Conservation (phyloP, 1,140 invertebrate species). For the Cardiocondyla obscurior region DNA sequence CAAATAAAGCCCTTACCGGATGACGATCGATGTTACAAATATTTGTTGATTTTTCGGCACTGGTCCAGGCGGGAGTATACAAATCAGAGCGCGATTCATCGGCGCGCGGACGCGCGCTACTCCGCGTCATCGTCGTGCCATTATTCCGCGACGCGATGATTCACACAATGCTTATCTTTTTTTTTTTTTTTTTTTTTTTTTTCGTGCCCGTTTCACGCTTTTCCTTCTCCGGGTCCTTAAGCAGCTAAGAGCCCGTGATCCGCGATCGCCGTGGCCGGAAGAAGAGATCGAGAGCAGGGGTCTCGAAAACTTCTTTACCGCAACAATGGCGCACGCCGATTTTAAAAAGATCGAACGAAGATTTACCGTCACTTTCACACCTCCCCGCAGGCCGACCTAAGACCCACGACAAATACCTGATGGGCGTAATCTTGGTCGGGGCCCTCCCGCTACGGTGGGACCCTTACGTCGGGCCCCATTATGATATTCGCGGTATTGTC, state of each 20-base stretch:
- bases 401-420: slow-evolving; percentile 81
- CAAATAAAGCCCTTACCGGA: slow-evolving; percentile 46
- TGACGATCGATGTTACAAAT: slow-evolving; percentile 54
- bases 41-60: slow-evolving; percentile 52
- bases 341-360: slow-evolving; percentile 80
- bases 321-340: slow-evolving; percentile 80
- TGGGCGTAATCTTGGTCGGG: slow-evolving; percentile 78
- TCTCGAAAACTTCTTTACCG: slow-evolving; percentile 81
- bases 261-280: slow-evolving; percentile 58
- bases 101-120: slow-evolving; percentile 20
- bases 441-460: slow-evolving; percentile 71
- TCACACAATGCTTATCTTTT: slow-evolving; percentile 39
- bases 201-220: slow-evolving; percentile 34
- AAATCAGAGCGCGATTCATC: slow-evolving; percentile 42
- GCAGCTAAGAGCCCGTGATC: slow-evolving; percentile 76
- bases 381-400: slow-evolving; percentile 74
- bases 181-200: slow-evolving; percentile 13
- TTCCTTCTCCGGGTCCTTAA: slow-evolving; percentile 69
- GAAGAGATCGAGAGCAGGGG: slow-evolving; percentile 58
- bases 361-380: slow-evolving; percentile 82
- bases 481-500: slow-evolving; percentile 81
- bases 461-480: slow-evolving; percentile 75
- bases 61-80: neutral
- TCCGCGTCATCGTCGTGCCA: slow-evolving; percentile 54
- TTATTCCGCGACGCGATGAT: slow-evolving; percentile 39